Conservation (phyloP, 1,140 invertebrate genomes). For the Ceratitis capitata region DNA sequence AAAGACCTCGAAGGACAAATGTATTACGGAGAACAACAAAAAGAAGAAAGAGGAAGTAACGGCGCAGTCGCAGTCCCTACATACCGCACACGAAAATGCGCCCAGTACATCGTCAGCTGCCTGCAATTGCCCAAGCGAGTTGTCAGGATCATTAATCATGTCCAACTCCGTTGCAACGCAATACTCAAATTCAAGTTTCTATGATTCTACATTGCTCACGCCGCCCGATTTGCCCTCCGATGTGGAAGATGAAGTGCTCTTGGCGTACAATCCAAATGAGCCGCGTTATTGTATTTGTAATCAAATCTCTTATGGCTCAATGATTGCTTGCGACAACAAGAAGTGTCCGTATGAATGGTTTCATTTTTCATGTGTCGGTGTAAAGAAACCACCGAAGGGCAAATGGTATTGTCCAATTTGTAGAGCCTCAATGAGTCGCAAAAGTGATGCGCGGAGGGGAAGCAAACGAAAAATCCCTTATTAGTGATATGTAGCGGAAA, state of each 20-base stretch:
- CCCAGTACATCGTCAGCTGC: background rate
- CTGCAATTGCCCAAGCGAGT: background rate
- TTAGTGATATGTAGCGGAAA: background rate
- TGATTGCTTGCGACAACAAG: conserved; percentile 93
- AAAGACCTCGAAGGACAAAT: background rate
- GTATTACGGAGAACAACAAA: background rate
- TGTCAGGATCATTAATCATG: background rate
- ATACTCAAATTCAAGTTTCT: background rate
- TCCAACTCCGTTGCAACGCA: background rate
- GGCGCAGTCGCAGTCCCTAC: background rate
- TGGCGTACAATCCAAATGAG: conserved; percentile 24
- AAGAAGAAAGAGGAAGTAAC: no score
- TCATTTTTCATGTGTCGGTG: conserved; percentile 36
- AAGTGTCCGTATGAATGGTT: conserved; percentile 77
- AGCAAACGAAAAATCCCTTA: background rate
- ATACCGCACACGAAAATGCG: background rate
- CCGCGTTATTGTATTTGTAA: conserved; percentile 28
- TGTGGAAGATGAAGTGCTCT: background rate
- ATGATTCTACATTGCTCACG: background rate
- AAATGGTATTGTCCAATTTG: conserved; percentile 38
- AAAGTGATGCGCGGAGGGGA: background rate
- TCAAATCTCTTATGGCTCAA: conserved; percentile 59
- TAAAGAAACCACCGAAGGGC: conserved; percentile 9
- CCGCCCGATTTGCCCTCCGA: background rate
- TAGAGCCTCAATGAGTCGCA: background rate